Evolutionary conservation across 2,888 invertebrate species (phyloP).

Genomic region (Philopedon plagiatum): DNA sequence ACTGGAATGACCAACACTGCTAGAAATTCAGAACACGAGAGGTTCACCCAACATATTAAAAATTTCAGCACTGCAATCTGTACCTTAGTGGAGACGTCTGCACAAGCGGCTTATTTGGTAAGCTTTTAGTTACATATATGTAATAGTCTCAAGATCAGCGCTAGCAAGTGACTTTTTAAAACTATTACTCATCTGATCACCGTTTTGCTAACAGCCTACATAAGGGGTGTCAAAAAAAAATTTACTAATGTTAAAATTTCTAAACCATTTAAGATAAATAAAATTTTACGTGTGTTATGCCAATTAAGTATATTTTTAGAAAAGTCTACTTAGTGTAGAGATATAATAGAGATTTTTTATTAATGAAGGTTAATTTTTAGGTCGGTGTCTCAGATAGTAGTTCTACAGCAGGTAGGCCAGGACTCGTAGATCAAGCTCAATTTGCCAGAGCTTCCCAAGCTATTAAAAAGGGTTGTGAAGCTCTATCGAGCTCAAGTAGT

Average conservation of each 20-base stretch:
- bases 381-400: constrained; percentile 94
- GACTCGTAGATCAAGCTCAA: constrained; percentile 90
- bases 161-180: too few relatives aligned
- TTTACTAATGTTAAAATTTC: too few relatives aligned
- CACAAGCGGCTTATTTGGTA: constrained; percentile 93
- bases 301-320: too few relatives aligned
- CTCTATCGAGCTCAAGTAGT: constrained; percentile 79
- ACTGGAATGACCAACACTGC: constrained; percentile 95
- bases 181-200: too few relatives aligned
- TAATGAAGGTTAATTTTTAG: constrained; percentile 65
- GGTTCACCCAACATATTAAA: constrained; percentile 87
- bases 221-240: too few relatives aligned
- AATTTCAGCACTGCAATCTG: constrained; percentile 91
- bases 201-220: too few relatives aligned
- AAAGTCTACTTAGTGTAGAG: too few relatives aligned
- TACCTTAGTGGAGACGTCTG: constrained; percentile 92
- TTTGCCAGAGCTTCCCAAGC: constrained; percentile 91
- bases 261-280: too few relatives aligned
- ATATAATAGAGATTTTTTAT: too few relatives aligned
- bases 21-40: constrained; percentile 87
- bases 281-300: too few relatives aligned
- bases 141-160: too few relatives aligned
- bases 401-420: constrained; percentile 89
- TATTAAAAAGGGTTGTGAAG: constrained; percentile 90
- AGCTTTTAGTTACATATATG: too few relatives aligned